Base-by-base conservation (phyloP, 2,888 invertebrate species). In the Eueremaeus valkanovi region DNA sequence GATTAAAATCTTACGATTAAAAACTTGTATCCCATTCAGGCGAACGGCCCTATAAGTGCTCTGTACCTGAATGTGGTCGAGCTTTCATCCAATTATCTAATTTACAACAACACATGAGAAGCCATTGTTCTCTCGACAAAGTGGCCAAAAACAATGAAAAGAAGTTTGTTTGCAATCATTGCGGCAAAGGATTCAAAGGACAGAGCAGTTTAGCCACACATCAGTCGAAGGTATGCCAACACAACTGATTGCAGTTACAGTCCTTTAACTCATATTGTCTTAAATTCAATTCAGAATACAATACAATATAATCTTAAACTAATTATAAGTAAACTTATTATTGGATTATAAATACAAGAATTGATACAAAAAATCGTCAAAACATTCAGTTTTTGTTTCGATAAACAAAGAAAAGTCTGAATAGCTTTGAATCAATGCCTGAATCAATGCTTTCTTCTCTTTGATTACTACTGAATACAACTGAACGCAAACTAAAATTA, bases 21-120 rank as follows among this genome's bases (percentile, higher is more conserved):
- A 21, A 70, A 66, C 6, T 72, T 73, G 51, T 42, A 18, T 21
- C 31, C 73, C 80, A 87, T 86, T 61, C 87, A 94, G 96, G 96
- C 82, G 96, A 96, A 86, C 89, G 95, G 80, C 96, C 96, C 70
- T 97, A 96, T 88, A 93, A 95, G 86, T 97, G 96, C 85, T 94
- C 94, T 85, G 88, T 95, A 81, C 93, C 94, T 75, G 95, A 95
- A 82, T 96, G 96, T 84, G 95, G 95, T 74, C 88, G 95, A 81
- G 95, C 95, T 79, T 96, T 96, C 86, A 96, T 95, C 83, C 96
- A 96, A 86, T 88, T 96, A 81, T 95, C 95, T 76, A 96, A 96
- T 85, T 89, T 96, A 16, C 95, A 96, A 83, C 96, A 96, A 84
- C 95, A 96, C 84, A 89, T 95, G 79, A 87, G 95, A 80, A 96